Percentiles rank a stretch among this genome's conserved stretches.
Evolutionary conservation across 2,797 vertebrate genomes (phyloP).

Genomic region (Hylomyscus alleni): DNA sequence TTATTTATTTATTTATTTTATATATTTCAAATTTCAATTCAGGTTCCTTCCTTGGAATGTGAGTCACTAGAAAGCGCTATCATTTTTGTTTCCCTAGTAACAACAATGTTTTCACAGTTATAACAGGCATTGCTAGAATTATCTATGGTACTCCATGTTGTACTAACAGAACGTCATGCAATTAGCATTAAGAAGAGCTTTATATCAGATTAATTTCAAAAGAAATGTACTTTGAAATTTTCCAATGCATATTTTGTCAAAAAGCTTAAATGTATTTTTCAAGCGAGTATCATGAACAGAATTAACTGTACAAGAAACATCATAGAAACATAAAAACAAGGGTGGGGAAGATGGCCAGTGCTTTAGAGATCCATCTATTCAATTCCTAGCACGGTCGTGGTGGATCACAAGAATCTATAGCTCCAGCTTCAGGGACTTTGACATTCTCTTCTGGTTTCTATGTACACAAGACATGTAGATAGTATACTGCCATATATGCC

Average conservation of each 20-base stretch:
- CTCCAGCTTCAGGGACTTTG: too few relatives aligned
- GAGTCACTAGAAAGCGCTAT: neutral
- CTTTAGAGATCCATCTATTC: neutral
- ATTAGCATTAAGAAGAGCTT: neutral
- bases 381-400: accelerated
- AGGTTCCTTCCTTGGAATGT: neutral
- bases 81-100: neutral
- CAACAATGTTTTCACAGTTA: neutral
- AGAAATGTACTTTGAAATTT: neutral
- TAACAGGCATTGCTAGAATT: neutral
- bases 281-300: neutral
- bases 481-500: too few relatives aligned
- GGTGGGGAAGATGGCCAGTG: neutral
- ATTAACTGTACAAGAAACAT: neutral
- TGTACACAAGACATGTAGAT: neutral
- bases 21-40: neutral
- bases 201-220: constrained; percentile 28
- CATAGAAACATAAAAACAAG: neutral
- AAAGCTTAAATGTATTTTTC: neutral
- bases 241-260: neutral
- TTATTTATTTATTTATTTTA: neutral
- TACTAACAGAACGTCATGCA: neutral
- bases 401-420: neutral
- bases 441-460: neutral
- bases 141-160: neutral